Base-by-base conservation (phyloP, 2,113 vertebrate species). In the Ploceus nigricollis region DNA sequence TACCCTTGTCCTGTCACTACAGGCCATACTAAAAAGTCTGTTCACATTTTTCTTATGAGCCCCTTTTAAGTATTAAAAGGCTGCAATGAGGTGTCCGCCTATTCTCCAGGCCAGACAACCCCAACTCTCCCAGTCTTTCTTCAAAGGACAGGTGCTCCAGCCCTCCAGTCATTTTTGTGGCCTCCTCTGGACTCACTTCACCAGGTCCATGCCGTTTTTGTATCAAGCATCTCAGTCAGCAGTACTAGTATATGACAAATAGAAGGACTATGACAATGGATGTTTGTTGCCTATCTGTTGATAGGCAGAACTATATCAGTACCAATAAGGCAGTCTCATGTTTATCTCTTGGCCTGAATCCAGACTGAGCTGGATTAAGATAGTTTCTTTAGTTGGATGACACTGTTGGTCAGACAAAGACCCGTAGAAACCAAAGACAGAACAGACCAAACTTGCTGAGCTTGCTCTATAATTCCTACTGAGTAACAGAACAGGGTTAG, bases 51-150 rank as follows among this genome's bases (percentile, higher is more conserved):
- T 73, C 31, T 51, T 75, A 5, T 4, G 23, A 44, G 14, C 10
- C 7, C 15, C 8, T 14, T 86, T 25, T 22, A 61, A 28, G 23
- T 65, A 21, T 6, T 37, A 24, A 33, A 56, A 75, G 27, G n/a
- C 53, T 1, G 0, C 23, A 23, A 0, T 63, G 20, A 76, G 16
- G 9, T 68, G n/a, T 76, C 4, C 3, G 3, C 0, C 7, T 60
- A 2, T 81, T 76, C 48, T 68, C 42, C 19, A 58, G 10, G 24
- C 19, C 28, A 31, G 37, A 81, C 5, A 42, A 9, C 21, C 14
- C 14, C 25, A 33, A 2, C 17, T 64, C 21, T 64, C 14, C 27
- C 18, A 72, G 35, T 15, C 31, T 65, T 64, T 80, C 37, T 50
- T 65, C 27, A 72, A 37, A 65, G 44, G 22, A 57, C 33, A 16